phyloP scores from a whole-genome alignment of 2,888 invertebrate genomes.

The Leucoptera coffeella region DNA sequence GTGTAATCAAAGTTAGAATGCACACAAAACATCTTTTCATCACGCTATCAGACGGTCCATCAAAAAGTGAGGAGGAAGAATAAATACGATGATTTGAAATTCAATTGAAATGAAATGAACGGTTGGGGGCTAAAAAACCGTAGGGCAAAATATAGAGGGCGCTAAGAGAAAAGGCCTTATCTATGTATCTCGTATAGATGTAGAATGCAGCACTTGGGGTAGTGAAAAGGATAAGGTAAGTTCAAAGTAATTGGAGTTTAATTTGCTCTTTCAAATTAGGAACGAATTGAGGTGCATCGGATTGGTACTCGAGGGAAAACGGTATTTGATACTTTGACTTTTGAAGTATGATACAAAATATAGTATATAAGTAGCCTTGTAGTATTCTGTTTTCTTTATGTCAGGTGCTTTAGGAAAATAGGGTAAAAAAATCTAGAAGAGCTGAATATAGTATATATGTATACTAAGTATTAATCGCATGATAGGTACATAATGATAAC shows the following conservation, averaged over 20 bases:
- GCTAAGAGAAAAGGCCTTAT: slow-evolving; percentile 37
- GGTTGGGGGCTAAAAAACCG: slow-evolving; percentile 18
- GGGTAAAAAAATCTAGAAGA: too few species aligned
- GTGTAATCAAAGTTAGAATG: neutral
- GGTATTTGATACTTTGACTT: too few species aligned
- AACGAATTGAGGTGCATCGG: too few species aligned
- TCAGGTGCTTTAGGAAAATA: too few species aligned
- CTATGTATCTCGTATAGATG: slow-evolving; percentile 49
- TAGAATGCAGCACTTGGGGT: slow-evolving; percentile 40
- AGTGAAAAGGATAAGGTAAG: slow-evolving; percentile 44
- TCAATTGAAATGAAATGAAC: slow-evolving; percentile 44
- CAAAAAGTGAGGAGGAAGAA: too few species aligned
- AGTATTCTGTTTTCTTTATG: too few species aligned
- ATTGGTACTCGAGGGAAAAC: too few species aligned
- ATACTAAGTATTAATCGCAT: too few species aligned
- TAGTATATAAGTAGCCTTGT: too few species aligned
- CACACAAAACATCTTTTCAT: slow-evolving; percentile 12
- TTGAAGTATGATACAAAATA: too few species aligned
- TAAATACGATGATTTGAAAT: slow-evolving; percentile 39
- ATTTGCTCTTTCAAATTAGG: slow-evolving; percentile 46
- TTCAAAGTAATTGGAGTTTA: slow-evolving; percentile 51
- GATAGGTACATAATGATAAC: too few species aligned
- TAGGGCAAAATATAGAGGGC: slow-evolving; percentile 19
- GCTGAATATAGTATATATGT: too few species aligned
- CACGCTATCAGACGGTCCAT: slow-evolving; percentile 30